Base-by-base conservation (phyloP, 2,797 vertebrate genomes). In the Rhincodon typus region DNA sequence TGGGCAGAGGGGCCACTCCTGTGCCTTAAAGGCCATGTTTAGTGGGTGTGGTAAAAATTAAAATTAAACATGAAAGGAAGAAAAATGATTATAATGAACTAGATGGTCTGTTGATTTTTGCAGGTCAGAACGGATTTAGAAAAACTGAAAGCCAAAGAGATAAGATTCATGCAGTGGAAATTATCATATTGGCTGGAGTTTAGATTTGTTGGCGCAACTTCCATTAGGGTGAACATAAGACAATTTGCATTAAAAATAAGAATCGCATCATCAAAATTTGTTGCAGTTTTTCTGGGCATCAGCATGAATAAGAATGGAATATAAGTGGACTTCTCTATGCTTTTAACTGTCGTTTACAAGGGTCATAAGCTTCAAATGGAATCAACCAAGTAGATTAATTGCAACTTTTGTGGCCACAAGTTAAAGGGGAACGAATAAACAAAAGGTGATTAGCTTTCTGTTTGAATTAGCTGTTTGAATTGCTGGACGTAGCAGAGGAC, bases 381-480 rank as follows among this genome's bases (percentile, higher is more conserved):
- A 93, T 93, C 34, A n/a, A 27, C 62, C 62, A 69, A 93, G 66
- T 93, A 66, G 66, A 27, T 93, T 84, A 84, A 84, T 42, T 46
- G 82, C 82, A 84, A 84, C 82, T 84, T 23, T 8, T 84, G 23
- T 93, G 90, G 90, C 66, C 90, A 93, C 6, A 67, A 93, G 62
- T 21, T 91, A n/a, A 25, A 38, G 21, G 62, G 17, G 62, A 66
- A n/a, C 42, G 90, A 69, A n/a, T n/a, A 93, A 42, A 23, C 62
- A 67, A 69, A 69, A 93, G 62, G 67, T 93, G 90, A 93, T 69
- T 93, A 69, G 90, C 90, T 93, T 93, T 57, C 90, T 93, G 90
- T 93, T 67, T 25, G 67, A 62, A 93, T 67, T 67, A 67, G 90
- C 66, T 69, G 10, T 93, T 93, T 69, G 90, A 67, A 69, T 93